phyloP scores from a whole-genome alignment of 2,888 invertebrate species.

The Lepidocyrtinus sp. region DNA sequence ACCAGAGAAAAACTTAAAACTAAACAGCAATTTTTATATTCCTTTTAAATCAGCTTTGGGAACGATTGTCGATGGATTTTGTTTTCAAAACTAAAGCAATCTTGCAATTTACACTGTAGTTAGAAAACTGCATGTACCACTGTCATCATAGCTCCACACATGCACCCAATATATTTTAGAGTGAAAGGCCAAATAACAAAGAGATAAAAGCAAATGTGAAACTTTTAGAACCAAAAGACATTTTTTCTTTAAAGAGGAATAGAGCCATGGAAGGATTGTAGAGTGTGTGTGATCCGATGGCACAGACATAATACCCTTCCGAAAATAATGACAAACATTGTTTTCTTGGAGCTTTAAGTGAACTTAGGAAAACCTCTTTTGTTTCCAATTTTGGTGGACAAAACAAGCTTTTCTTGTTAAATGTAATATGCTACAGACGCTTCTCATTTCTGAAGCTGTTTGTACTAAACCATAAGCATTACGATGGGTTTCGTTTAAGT shows the following conservation, averaged over 20 bases:
- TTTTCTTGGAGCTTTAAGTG: too few relatives aligned
- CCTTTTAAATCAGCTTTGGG: too few relatives aligned
- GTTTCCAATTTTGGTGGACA: too few relatives aligned
- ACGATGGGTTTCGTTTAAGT: conserved; percentile 37
- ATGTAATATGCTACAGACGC: conserved; percentile 10
- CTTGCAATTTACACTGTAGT: neutral
- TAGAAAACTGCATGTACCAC: neutral
- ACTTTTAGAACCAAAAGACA: neutral
- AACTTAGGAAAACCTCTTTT: too few relatives aligned
- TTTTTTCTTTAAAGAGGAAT: neutral
- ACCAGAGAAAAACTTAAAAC: too few relatives aligned
- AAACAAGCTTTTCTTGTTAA: too few relatives aligned
- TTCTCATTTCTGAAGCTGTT: neutral
- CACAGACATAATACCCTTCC: neutral
- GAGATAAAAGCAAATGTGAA: conserved; percentile 16
- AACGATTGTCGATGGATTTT: too few relatives aligned
- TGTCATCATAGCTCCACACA: conserved; percentile 35
- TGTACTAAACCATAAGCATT: conserved; percentile 29
- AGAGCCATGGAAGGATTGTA: conserved; percentile 12
- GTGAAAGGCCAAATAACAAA: conserved; percentile 33
- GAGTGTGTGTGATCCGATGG: neutral
- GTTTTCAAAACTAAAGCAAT: neutral
- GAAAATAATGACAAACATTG: neutral
- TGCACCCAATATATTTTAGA: conserved; percentile 37
- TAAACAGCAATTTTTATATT: too few relatives aligned